These are phyloP conservation scores for Catalaphyllia jardinei DNA, from an alignment of 64 coral and sea anemone species.

Conservation along the genomic window DNA sequence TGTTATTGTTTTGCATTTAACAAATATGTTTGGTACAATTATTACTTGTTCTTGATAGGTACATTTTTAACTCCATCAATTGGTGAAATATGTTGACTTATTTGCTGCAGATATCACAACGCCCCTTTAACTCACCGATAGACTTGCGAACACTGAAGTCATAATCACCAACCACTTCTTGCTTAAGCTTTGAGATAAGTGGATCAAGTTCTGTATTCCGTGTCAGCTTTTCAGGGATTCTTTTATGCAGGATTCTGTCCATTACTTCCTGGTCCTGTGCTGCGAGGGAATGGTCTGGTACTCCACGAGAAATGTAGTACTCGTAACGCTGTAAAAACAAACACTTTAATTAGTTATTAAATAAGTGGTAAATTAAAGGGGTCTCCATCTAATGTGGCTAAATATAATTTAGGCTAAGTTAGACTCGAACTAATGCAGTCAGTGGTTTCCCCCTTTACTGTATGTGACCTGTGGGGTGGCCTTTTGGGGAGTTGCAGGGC, in stretches of 20 bases:
- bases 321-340: slow-evolving; percentile 77
- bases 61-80: not conserved
- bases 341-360: not conserved
- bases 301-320: slow-evolving; percentile 90
- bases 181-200: slow-evolving; percentile 62
- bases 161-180: slow-evolving; percentile 87
- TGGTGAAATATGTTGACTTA: not conserved
- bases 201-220: slow-evolving; percentile 74
- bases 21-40: too few relatives aligned
- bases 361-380: not conserved
- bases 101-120: not conserved
- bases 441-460: too few relatives aligned
- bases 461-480: too few relatives aligned
- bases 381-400: too few relatives aligned
- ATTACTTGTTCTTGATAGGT: too few relatives aligned
- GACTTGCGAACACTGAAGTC: slow-evolving; percentile 87
- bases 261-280: slow-evolving; percentile 80
- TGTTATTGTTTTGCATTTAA: too few relatives aligned
- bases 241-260: slow-evolving; percentile 85
- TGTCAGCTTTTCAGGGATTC: slow-evolving; percentile 71
- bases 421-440: too few relatives aligned
- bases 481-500: too few relatives aligned
- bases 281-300: slow-evolving; percentile 81
- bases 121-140: slow-evolving; percentile 60
- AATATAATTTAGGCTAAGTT: too few relatives aligned